phyloP scores from a whole-genome alignment of 2,888 invertebrate species.

The Aspidiotus rigidus region DNA sequence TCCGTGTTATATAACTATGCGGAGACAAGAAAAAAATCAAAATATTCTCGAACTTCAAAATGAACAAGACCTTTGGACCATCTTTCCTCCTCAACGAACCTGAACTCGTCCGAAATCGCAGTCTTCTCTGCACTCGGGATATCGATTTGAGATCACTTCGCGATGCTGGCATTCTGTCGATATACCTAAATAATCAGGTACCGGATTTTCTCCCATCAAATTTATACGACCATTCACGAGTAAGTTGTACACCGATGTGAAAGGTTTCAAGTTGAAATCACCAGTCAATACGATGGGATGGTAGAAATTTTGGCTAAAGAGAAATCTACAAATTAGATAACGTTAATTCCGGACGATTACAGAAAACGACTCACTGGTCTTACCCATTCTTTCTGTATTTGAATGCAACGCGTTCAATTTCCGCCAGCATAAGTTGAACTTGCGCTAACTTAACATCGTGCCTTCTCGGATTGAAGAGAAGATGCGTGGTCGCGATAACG shows the following conservation, averaged over 20 bases:
- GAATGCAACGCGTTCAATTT: conserved; percentile 69
- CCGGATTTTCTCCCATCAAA: conserved; percentile 36
- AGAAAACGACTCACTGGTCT: background rate
- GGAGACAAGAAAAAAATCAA: background rate
- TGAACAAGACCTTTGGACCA: too few relatives aligned
- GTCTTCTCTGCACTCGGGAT: background rate
- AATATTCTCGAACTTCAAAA: background rate
- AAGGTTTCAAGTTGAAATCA: conserved; percentile 79
- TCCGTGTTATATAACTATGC: conserved; percentile 18
- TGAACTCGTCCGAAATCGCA: conserved; percentile 19
- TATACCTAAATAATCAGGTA: conserved; percentile 44
- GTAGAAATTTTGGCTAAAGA: conserved; percentile 44
- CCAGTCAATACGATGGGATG: conserved; percentile 80
- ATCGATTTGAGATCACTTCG: conserved; percentile 23
- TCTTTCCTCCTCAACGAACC: background rate
- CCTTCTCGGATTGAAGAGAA: conserved; percentile 82
- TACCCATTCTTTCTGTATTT: conserved; percentile 37
- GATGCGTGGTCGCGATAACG: conserved; percentile 84
- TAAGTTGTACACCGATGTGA: conserved; percentile 45
- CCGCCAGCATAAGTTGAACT: conserved; percentile 68
- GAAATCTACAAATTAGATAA: background rate
- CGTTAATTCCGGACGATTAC: background rate
- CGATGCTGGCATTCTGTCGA: conserved; percentile 46
- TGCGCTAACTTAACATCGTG: conserved; percentile 87
- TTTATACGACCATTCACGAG: conserved; percentile 37